Percentiles rank a stretch among this genome's conserved stretches.
These are phyloP conservation scores for Aphelinus atriplicis DNA, from an alignment of 1,140 invertebrate species.

Conservation along the genomic window DNA sequence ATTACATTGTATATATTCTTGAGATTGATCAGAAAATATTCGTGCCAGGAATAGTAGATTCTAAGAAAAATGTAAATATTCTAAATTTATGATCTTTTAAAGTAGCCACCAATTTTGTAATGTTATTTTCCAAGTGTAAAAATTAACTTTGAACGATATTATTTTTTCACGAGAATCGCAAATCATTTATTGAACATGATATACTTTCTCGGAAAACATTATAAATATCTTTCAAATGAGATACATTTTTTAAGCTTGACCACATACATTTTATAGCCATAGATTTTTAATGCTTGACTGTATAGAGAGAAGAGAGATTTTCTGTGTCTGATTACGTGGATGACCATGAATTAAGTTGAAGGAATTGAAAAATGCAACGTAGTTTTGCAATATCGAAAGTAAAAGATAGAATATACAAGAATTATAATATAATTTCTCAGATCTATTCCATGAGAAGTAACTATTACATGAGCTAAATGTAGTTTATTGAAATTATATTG, in stretches of 20 bases:
- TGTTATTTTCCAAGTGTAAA: neutral
- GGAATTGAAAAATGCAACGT: no score
- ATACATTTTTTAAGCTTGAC: no score
- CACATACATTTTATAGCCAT: no score
- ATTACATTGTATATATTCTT: no score
- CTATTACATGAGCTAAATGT: neutral
- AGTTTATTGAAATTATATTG: neutral
- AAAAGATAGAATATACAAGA: neutral
- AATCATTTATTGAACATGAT: neutral
- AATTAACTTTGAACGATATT: neutral
- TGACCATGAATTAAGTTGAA: neutral
- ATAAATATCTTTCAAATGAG: neutral
- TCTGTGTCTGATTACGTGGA: neutral
- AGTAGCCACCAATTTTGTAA: no score
- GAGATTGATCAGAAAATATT: neutral
- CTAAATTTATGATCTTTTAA: neutral
- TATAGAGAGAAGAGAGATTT: no score
- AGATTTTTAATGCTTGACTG: no score
- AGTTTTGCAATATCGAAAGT: no score
- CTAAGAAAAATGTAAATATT: neutral
- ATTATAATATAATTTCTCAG: neutral
- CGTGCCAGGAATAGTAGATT: neutral
- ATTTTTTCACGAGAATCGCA: neutral
- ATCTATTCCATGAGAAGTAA: no score
- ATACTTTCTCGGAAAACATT: neutral